A percentile compares a stretch with the other conserved stretches of the same genome.
These are phyloP conservation scores for Helicoverpa assulta DNA, from an alignment of 2,888 invertebrate species.

Conservation along the genomic window DNA sequence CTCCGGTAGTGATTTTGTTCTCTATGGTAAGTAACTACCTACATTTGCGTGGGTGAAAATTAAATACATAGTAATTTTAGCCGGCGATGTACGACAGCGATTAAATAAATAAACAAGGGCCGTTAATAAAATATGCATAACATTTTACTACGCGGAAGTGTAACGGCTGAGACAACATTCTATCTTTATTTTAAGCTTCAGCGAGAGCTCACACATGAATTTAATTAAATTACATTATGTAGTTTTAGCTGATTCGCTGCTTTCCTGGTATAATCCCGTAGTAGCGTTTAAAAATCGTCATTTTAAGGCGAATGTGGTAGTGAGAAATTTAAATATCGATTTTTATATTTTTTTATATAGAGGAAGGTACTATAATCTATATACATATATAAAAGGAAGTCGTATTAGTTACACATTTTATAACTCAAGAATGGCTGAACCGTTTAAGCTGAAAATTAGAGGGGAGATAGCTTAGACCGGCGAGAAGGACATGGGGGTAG, in stretches of 20 bases:
- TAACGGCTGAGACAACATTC: constrained; percentile 33
- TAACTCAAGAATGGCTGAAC: no score
- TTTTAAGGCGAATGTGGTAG: no score
- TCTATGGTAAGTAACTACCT: neutral
- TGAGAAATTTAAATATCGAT: no score
- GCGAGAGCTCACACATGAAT: neutral
- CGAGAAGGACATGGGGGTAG: no score
- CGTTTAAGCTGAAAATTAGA: no score
- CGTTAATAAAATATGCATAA: constrained; percentile 33
- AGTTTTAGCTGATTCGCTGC: neutral
- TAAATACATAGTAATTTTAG: constrained; percentile 17
- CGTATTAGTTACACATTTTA: no score
- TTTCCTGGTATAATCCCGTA: neutral
- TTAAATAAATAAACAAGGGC: constrained; percentile 41
- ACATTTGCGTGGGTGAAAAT: constrained; percentile 15
- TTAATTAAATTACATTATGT: neutral
- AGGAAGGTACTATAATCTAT: no score
- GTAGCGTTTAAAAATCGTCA: neutral
- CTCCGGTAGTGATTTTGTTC: no score
- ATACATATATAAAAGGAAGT: no score
- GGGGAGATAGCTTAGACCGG: no score
- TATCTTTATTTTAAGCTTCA: constrained; percentile 26
- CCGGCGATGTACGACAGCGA: constrained; percentile 31
- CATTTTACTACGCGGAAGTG: constrained; percentile 30
- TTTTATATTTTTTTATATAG: no score